Conservation (phyloP, 1,140 invertebrate species). For the Drosophila kohkoa region DNA sequence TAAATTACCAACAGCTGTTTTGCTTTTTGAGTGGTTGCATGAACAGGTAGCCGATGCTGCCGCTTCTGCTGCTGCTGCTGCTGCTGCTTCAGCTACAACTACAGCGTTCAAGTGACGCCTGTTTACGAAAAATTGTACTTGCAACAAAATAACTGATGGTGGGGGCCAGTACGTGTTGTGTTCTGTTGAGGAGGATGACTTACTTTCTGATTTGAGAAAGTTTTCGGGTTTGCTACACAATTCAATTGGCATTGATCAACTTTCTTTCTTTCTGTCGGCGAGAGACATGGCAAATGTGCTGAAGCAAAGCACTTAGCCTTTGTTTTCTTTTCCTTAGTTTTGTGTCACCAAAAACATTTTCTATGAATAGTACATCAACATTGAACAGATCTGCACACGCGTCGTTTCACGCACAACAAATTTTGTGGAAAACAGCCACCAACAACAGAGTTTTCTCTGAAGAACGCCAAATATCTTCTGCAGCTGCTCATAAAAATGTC, state of each 20-base stretch:
- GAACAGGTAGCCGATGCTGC: no score
- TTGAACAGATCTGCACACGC: slow-evolving; percentile 27
- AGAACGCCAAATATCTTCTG: slow-evolving; percentile 68
- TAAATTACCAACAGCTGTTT: slow-evolving; percentile 74
- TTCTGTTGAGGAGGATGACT: not conserved
- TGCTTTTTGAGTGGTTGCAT: slow-evolving; percentile 31
- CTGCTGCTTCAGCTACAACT: no score
- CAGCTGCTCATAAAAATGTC: slow-evolving; percentile 80
- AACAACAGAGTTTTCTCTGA: slow-evolving; percentile 9
- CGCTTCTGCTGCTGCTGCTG: no score
- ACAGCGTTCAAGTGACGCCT: not conserved
- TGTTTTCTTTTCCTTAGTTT: slow-evolving; percentile 9
- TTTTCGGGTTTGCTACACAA: slow-evolving; percentile 5
- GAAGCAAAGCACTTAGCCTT: slow-evolving; percentile 5
- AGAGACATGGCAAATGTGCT: slow-evolving; percentile 2
- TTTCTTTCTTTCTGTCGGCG: not conserved
- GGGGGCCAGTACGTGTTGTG: not conserved
- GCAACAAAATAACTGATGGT: not conserved
- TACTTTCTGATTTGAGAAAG: slow-evolving; percentile 6
- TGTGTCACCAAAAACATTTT: slow-evolving; percentile 11
- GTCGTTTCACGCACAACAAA: slow-evolving; percentile 76
- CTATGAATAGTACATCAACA: slow-evolving; percentile 40
- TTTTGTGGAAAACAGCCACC: slow-evolving; percentile 62
- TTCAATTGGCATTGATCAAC: slow-evolving; percentile 33
- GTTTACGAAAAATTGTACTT: not conserved